Conservation (phyloP, 2,888 invertebrate species). For the Tetragnatha montana region DNA sequence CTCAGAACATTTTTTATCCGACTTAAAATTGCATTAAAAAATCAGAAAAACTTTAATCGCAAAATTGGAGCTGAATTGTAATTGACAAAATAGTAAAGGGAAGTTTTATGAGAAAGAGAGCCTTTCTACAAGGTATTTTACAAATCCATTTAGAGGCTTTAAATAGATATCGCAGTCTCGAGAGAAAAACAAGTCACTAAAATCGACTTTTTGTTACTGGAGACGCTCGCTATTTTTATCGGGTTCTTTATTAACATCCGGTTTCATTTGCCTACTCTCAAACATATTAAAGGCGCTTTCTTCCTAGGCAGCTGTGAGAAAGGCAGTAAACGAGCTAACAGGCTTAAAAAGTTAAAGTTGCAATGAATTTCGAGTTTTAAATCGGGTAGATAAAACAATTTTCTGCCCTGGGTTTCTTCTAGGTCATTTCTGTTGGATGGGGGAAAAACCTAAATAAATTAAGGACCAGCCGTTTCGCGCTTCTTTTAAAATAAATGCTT, state of each 20-base stretch:
- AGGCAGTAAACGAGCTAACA: background rate
- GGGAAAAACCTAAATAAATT: slow-evolving; percentile 56
- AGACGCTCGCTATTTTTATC: background rate
- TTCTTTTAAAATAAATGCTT: slow-evolving; percentile 50
- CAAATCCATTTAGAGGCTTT: background rate
- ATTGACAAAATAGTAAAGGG: no score
- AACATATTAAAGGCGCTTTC: background rate
- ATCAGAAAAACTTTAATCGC: no score
- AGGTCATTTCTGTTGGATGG: slow-evolving; percentile 17
- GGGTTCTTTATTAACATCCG: background rate
- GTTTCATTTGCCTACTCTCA: background rate
- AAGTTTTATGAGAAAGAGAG: no score
- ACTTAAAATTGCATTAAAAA: no score
- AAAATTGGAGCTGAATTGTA: no score
- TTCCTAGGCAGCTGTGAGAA: background rate
- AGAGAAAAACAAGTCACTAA: background rate
- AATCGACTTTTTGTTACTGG: background rate
- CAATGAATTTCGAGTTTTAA: slow-evolving; percentile 25
- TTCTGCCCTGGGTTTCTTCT: slow-evolving; percentile 19
- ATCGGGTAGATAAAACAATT: slow-evolving; percentile 8
- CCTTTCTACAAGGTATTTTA: background rate
- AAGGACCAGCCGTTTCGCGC: slow-evolving; percentile 11
- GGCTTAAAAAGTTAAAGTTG: background rate
- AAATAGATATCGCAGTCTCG: background rate
- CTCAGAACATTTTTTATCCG: no score